These are phyloP conservation scores for Halcyon badia DNA, from an alignment of 2,797 vertebrate species.

Conservation along the genomic window DNA sequence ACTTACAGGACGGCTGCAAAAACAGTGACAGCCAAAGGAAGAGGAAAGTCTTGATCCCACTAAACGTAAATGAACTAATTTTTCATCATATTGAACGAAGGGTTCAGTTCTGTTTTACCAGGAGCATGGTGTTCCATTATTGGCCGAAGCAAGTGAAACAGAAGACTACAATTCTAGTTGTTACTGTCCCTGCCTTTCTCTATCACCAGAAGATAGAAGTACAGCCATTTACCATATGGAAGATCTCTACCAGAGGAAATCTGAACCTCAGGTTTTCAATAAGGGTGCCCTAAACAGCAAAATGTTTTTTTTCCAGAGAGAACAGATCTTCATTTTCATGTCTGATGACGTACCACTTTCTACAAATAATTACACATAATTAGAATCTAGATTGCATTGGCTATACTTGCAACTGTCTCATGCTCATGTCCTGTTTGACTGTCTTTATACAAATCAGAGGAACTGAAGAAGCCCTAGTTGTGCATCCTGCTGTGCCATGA, in stretches of 20 bases:
- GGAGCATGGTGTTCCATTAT: neutral
- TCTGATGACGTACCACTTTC: neutral
- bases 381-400: neutral
- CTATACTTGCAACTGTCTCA: neutral
- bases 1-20: neutral
- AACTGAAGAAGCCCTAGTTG: neutral
- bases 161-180: neutral
- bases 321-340: neutral
- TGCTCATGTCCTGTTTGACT: neutral
- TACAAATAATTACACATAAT: neutral
- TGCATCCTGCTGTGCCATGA: fast-evolving
- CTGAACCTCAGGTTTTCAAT: neutral
- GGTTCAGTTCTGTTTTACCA: neutral
- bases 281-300: neutral
- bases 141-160: neutral
- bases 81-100: neutral
- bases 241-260: neutral
- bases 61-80: neutral
- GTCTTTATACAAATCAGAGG: neutral
- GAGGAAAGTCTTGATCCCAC: neutral
- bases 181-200: neutral
- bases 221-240: neutral
- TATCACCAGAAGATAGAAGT: neutral
- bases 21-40: neutral
- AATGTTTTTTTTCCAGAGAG: neutral